Evolutionary conservation across 2,888 invertebrate species (phyloP).

Genomic region (Drosophila kambysellisi): DNA sequence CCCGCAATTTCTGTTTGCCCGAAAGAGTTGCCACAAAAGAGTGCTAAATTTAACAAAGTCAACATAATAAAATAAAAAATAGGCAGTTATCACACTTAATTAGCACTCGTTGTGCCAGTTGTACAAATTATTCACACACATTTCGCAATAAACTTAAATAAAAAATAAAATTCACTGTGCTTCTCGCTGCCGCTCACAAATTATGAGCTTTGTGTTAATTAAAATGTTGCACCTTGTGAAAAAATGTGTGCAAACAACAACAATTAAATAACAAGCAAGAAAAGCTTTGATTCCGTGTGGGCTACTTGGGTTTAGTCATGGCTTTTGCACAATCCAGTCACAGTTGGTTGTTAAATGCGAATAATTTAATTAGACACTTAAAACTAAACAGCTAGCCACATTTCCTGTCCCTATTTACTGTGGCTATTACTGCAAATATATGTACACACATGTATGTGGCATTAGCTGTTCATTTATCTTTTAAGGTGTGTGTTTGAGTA

Average conservation of each 20-base stretch:
- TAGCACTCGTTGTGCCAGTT: conserved; percentile 55
- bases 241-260: conserved; percentile 46
- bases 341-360: conserved; percentile 74
- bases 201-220: conserved; percentile 74
- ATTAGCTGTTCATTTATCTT: conserved; percentile 34
- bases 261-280: conserved; percentile 49
- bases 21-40: conserved; percentile 15
- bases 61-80: conserved; percentile 32
- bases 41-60: conserved; percentile 34
- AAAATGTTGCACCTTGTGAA: conserved; percentile 78
- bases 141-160: conserved; percentile 28
- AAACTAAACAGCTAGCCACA: conserved; percentile 64
- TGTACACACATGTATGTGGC: conserved; percentile 21
- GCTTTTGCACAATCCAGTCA: conserved; percentile 78
- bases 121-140: conserved; percentile 4
- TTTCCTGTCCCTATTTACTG: conserved; percentile 37
- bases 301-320: conserved; percentile 65
- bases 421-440: conserved; percentile 25
- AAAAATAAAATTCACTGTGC: conserved; percentile 31
- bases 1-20: conserved; percentile 2
- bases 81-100: conserved; percentile 66
- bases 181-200: conserved; percentile 54
- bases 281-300: conserved; percentile 22
- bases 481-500: conserved; percentile 39
- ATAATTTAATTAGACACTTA: conserved; percentile 77